Conservation (phyloP, 2,888 invertebrate genomes). For the Megamerina dolium region DNA sequence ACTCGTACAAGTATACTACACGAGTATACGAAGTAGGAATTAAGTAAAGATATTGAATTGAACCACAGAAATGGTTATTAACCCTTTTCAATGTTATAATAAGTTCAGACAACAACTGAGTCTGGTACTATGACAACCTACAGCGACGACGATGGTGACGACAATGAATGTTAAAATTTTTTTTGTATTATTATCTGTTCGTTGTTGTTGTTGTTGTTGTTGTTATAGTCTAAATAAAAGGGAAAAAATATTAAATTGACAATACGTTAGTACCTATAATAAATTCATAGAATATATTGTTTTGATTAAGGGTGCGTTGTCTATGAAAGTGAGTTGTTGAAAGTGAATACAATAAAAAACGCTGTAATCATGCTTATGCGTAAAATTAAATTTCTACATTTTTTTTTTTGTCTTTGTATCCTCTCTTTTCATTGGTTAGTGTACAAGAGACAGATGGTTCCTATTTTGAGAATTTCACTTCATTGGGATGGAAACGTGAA, state of each 20-base stretch:
- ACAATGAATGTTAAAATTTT: too few species aligned
- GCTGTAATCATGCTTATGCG: background rate
- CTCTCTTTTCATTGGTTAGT: constrained; percentile 50
- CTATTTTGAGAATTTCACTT: constrained; percentile 91
- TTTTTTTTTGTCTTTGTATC: background rate
- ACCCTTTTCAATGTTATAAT: constrained; percentile 39
- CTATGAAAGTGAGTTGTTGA: background rate
- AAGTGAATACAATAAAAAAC: background rate
- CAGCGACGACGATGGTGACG: too few species aligned
- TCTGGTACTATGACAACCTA: too few species aligned
- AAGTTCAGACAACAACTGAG: too few species aligned
- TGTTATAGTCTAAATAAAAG: too few species aligned
- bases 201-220: too few species aligned
- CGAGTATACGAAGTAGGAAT: too few species aligned
- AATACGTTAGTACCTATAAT: too few species aligned
- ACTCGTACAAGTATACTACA: too few species aligned
- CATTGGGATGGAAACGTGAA: constrained; percentile 86
- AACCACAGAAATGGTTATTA: constrained; percentile 6
- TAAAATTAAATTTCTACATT: background rate
- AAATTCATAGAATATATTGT: background rate
- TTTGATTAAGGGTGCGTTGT: background rate
- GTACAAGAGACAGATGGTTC: constrained; percentile 92
- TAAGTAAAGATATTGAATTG: too few species aligned
- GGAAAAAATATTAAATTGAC: too few species aligned
- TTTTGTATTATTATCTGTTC: too few species aligned